Conservation (phyloP, 2,888 invertebrate genomes). For the Cotesia congregata region DNA sequence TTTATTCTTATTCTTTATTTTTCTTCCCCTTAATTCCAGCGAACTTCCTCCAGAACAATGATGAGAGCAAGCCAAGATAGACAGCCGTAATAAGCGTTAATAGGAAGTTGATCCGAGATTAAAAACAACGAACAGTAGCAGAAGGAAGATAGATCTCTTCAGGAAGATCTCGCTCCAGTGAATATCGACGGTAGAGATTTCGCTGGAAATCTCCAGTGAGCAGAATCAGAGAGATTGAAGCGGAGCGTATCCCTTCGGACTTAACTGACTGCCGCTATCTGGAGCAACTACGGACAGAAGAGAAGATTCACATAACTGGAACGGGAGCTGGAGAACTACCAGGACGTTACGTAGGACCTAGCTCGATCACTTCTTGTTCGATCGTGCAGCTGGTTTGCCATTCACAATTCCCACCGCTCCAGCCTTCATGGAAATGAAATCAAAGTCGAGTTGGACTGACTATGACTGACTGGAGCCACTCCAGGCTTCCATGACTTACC, state of each 20-base stretch:
- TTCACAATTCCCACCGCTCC: slow-evolving; percentile 17
- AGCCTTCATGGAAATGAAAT: slow-evolving; percentile 28
- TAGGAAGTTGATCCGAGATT: background rate
- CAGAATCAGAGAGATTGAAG: slow-evolving; percentile 10
- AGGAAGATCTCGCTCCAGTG: slow-evolving; percentile 1
- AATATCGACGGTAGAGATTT: slow-evolving; percentile 15
- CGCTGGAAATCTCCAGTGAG: background rate
- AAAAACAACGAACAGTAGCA: slow-evolving; percentile 6
- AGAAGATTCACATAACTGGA: slow-evolving; percentile 7
- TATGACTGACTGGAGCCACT: background rate
- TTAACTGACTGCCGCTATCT: slow-evolving; percentile 23
- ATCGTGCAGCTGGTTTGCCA: background rate
- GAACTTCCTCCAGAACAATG: background rate
- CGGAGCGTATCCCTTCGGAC: slow-evolving; percentile 17
- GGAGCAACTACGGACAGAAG: background rate
- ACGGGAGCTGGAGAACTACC: background rate
- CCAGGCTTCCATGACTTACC: slow-evolving; percentile 2
- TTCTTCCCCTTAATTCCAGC: background rate
- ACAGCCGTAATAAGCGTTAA: background rate
- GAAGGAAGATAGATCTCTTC: background rate
- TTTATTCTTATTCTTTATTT: slow-evolving; percentile 23
- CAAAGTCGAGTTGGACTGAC: slow-evolving; percentile 23
- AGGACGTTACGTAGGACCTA: background rate
- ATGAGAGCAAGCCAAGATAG: background rate
- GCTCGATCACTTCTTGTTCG: background rate